Evolutionary conservation across 2,888 invertebrate species (phyloP).

Genomic region (Caenorhabditis sinica): DNA sequence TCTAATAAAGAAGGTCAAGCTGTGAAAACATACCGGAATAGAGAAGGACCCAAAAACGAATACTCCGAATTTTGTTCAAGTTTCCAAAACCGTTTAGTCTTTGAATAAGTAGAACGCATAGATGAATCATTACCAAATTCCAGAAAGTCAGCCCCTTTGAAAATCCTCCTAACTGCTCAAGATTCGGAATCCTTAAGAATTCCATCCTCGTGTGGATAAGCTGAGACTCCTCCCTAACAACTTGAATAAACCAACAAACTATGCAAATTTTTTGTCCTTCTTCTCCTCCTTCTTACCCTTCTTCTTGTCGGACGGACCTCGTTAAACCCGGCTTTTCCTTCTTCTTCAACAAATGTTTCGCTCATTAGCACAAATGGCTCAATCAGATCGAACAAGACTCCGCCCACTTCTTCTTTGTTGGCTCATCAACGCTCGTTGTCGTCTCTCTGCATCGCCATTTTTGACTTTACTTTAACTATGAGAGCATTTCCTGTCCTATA

Average conservation of each 20-base stretch:
- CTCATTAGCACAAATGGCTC: conserved; percentile 64
- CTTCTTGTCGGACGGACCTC: conserved; percentile 23
- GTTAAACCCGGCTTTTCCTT: conserved; percentile 45
- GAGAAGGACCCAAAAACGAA: too few species aligned
- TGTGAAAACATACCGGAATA: too few species aligned
- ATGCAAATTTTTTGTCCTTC: conserved; percentile 53
- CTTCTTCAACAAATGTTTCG: conserved; percentile 55
- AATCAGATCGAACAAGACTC: conserved; percentile 37
- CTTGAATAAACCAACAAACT: conserved; percentile 26
- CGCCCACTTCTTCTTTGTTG: conserved; percentile 38
- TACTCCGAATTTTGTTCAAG: too few species aligned
- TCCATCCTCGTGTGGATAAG: neutral
- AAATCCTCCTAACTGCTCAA: neutral
- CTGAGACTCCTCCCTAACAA: neutral
- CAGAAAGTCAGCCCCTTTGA: too few species aligned
- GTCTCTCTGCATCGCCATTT: conserved; percentile 30
- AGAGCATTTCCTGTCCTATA: conserved; percentile 16
- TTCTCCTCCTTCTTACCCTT: neutral
- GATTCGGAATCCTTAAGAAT: neutral
- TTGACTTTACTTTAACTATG: conserved; percentile 43
- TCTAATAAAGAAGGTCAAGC: too few species aligned
- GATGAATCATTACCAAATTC: too few species aligned
- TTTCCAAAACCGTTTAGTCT: too few species aligned
- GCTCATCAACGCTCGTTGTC: conserved; percentile 26
- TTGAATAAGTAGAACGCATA: too few species aligned